These are phyloP conservation scores for Molorchus minor DNA, from an alignment of 2,888 invertebrate genomes.

Conservation along the genomic window DNA sequence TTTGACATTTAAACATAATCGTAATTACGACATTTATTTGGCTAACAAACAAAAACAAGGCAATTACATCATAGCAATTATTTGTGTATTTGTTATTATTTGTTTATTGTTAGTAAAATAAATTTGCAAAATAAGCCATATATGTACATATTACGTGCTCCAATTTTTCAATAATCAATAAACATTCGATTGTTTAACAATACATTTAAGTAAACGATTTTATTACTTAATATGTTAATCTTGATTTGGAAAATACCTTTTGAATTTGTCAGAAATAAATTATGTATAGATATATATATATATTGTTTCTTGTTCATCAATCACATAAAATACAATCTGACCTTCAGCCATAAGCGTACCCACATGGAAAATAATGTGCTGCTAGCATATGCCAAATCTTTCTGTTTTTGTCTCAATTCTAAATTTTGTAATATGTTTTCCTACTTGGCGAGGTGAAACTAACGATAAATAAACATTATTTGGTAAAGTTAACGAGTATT, in stretches of 20 bases:
- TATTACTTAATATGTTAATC: no score
- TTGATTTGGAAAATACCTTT: no score
- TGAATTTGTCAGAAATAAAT: no score
- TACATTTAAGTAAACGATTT: background rate
- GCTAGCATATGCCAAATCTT: background rate
- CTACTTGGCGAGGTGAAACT: background rate
- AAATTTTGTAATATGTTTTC: no score
- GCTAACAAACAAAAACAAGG: constrained; percentile 16
- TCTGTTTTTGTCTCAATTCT: no score
- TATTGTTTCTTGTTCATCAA: constrained; percentile 4
- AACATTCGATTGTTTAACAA: constrained; percentile 10
- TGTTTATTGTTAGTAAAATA: constrained; percentile 29
- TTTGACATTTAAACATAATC: constrained; percentile 7
- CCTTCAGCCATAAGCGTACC: constrained; percentile 12
- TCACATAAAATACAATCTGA: constrained; percentile 7
- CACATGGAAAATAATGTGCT: background rate
- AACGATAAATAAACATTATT: background rate
- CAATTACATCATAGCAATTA: constrained; percentile 20
- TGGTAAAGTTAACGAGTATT: background rate
- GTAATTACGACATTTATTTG: constrained; percentile 26
- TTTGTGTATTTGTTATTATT: constrained; percentile 26
- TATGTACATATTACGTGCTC: constrained; percentile 21
- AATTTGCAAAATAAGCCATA: constrained; percentile 27
- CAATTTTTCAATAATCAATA: constrained; percentile 12
- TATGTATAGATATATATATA: constrained; percentile 4